Percentiles rank a stretch among this genome's conserved stretches.
These are phyloP conservation scores for Drosophila sulfurigaster DNA, from an alignment of 1,140 invertebrate genomes.

Conservation along the genomic window DNA sequence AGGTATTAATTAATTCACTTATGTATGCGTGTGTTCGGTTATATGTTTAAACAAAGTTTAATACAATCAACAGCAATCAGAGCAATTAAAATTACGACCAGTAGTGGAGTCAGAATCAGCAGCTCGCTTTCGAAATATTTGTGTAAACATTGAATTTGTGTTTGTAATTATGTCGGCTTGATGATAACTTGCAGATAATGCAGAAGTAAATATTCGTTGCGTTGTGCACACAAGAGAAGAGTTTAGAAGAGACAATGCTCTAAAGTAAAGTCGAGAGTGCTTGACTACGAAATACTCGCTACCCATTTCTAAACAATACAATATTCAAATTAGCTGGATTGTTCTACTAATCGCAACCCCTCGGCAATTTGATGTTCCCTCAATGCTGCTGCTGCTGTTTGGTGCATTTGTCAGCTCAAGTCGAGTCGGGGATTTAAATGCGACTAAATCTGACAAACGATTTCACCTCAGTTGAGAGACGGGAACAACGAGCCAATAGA, in stretches of 20 bases:
- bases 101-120: neutral
- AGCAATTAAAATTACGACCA: conserved; percentile 56
- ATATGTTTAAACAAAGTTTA: conserved; percentile 10
- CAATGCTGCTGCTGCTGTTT: conserved; percentile 30
- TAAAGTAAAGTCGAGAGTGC: neutral
- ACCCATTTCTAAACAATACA: no score
- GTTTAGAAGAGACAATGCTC: neutral
- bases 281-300: neutral
- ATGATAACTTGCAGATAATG: conserved; percentile 80
- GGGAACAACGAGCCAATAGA: conserved; percentile 7
- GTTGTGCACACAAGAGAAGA: conserved; percentile 9
- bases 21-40: no score
- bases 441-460: conserved; percentile 49
- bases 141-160: conserved; percentile 79
- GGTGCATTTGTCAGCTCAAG: conserved; percentile 32
- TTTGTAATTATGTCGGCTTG: conserved; percentile 80
- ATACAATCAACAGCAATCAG: conserved; percentile 4
- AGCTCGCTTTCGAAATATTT: conserved; percentile 69
- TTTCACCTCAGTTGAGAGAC: conserved; percentile 51
- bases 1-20: no score
- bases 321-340: no score
- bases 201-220: conserved; percentile 67
- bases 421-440: conserved; percentile 18
- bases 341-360: conserved; percentile 18
- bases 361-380: conserved; percentile 41